A percentile compares a stretch with the other conserved stretches of the same genome.
Conservation (phyloP, 2,888 invertebrate species). For the Drosophila meridiana region DNA sequence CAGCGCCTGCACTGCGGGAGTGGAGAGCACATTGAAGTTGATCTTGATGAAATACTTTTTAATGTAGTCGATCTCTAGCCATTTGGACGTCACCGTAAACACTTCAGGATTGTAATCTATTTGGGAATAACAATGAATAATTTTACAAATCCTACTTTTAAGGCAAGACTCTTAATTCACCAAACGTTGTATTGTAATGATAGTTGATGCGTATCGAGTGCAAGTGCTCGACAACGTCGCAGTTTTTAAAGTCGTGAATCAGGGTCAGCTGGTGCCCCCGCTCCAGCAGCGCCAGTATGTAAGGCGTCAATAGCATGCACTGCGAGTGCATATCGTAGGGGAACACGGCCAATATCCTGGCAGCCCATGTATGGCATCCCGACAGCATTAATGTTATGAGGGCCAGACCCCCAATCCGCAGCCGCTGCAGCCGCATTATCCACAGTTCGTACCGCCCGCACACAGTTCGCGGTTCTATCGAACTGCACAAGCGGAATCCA, state of each 20-base stretch:
- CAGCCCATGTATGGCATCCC: slow-evolving; percentile 15
- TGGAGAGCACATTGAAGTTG: slow-evolving; percentile 47
- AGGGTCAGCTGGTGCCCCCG: slow-evolving; percentile 84
- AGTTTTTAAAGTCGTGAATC: slow-evolving; percentile 73
- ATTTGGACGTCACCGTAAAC: neutral
- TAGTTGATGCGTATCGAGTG: slow-evolving; percentile 42
- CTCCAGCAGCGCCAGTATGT: slow-evolving; percentile 75
- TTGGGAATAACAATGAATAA: neutral
- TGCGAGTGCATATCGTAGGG: slow-evolving; percentile 68
- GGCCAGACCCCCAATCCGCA: slow-evolving; percentile 7
- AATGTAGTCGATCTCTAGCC: slow-evolving; percentile 19
- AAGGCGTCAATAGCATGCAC: slow-evolving; percentile 73
- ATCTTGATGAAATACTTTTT: slow-evolving; percentile 22
- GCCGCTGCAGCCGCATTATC: slow-evolving; percentile 33
- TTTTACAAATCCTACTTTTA: neutral
- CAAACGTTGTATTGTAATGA: slow-evolving; percentile 3
- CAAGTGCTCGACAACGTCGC: slow-evolving; percentile 18
- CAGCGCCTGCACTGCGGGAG: slow-evolving; percentile 56
- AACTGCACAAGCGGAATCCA: slow-evolving; percentile 1
- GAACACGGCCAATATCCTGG: slow-evolving; percentile 60
- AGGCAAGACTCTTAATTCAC: slow-evolving; percentile 14
- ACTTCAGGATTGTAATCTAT: neutral
- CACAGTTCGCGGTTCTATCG: slow-evolving; percentile 10
- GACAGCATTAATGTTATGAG: slow-evolving; percentile 4
- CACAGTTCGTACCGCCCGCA: neutral